Base-by-base conservation (phyloP, 2,888 invertebrate genomes). In the Drosophila picticornis region DNA sequence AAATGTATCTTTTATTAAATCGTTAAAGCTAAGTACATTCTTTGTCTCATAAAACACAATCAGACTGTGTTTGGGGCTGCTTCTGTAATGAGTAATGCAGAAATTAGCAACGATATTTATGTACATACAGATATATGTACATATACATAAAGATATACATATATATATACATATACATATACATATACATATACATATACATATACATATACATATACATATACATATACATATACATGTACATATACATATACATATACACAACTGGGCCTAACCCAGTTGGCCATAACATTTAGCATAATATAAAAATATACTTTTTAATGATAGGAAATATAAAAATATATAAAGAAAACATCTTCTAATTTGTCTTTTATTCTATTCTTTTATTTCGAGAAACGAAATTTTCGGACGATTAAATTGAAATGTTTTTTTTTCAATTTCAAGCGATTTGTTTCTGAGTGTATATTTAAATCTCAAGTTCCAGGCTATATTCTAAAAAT, bases 1-100 rank as follows among this genome's bases (percentile, higher is more conserved):
- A 73, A 72, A 77, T 77, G 72, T 72, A 34, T 72, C 19, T 72
- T 77, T 77, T 77, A 77, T 77, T 73, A 72, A 77, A 77, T 78
- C 73, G 78, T 73, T 78, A 70, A 78, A 78, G 53, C 61, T 60
- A 66, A 74, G 77, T 74, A 73, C 75, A 78, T 73, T 63, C 64
- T 46, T 10, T 70, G 62, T 55, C 38, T 65, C 70, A 51, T 64
- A 78, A 67, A 72, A 65, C 34, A 56, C 79, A 63, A 78, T 61
- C 67, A 73, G 74, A 62, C 53, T 69, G 68, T 77, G 48, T 79
- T 66, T 43, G 29, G 10, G 36, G 40, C 48, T 13, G 22, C 57
- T 16, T 36, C 53, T 34, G 48, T 52, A 25, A 40, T 32, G 50
- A 29, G 32, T 61, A 77, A 72, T 68, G 63, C 77, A 51, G 67